These are phyloP conservation scores for Pristis pectinata DNA, from an alignment of 2,797 vertebrate genomes.

Conservation along the genomic window DNA sequence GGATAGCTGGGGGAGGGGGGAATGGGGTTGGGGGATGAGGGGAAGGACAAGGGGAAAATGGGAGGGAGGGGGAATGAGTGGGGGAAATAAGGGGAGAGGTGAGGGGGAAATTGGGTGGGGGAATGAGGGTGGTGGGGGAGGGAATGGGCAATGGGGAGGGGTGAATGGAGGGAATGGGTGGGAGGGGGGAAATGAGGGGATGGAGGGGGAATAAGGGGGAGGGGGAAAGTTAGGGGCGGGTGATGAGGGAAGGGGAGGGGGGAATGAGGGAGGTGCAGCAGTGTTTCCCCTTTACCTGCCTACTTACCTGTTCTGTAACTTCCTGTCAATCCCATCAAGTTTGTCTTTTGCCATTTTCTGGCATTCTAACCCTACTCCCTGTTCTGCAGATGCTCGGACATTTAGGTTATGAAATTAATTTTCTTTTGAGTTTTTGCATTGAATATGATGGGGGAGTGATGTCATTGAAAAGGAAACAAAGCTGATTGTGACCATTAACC, in stretches of 20 bases:
- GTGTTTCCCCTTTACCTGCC: background rate
- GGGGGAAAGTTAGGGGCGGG: background rate
- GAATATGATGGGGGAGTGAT: background rate
- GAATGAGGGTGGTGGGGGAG: too few species aligned
- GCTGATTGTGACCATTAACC: conserved; percentile 12
- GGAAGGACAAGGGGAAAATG: too few species aligned
- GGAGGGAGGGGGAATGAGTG: too few species aligned
- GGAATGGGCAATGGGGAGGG: too few species aligned
- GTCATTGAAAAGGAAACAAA: conserved; percentile 19
- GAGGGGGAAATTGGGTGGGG: too few species aligned
- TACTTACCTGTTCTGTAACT: background rate
- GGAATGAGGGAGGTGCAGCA: background rate
- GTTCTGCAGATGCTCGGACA: background rate
- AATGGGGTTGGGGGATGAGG: too few species aligned
- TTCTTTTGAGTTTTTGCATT: background rate
- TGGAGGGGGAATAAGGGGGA: too few species aligned
- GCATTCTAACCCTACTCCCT: background rate
- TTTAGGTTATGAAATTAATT: conserved; percentile 13
- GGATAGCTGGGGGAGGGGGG: too few species aligned
- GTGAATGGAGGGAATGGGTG: too few species aligned
- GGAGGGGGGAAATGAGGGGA: too few species aligned
- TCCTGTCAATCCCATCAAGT: background rate
- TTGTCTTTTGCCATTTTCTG: background rate
- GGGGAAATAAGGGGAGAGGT: too few species aligned
- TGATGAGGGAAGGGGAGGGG: background rate